Conservation (phyloP, 2,113 vertebrate species). For the Esox niger region DNA sequence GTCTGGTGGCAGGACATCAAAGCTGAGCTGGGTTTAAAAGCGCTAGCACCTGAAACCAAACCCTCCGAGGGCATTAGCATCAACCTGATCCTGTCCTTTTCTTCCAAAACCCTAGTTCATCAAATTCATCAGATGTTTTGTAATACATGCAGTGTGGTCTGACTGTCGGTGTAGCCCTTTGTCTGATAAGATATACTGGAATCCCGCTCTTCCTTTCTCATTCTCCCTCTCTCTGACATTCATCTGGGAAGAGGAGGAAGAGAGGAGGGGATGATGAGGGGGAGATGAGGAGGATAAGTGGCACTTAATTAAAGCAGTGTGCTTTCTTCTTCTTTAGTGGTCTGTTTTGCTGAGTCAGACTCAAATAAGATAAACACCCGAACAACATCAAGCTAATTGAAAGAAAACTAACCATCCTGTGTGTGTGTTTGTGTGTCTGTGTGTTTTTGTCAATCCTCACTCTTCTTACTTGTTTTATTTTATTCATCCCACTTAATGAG, state of each 20-base stretch:
- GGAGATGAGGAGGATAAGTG: constrained; percentile 28
- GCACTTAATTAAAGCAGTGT: constrained; percentile 46
- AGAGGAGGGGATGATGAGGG: constrained; percentile 7
- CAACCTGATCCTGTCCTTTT: not conserved
- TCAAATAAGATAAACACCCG: constrained; percentile 28
- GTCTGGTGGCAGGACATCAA: constrained; percentile 12
- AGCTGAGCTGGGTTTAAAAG: not conserved
- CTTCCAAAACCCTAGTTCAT: not conserved
- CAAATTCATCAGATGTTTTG: not conserved
- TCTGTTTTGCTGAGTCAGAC: constrained; percentile 12
- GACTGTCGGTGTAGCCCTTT: too few species aligned
- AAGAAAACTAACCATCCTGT: constrained; percentile 5
- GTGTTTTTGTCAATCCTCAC: not conserved
- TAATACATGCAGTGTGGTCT: not conserved
- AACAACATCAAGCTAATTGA: constrained; percentile 23
- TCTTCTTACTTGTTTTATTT: not conserved
- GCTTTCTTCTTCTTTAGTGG: not conserved
- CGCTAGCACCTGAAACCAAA: not conserved
- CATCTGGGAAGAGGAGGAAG: not conserved
- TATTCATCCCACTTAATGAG: too few species aligned
- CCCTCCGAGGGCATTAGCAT: constrained; percentile 1
- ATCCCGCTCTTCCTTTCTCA: too few species aligned
- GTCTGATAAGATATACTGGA: too few species aligned
- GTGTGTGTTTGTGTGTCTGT: not conserved
- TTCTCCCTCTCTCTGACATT: constrained; percentile 17